phyloP scores from a whole-genome alignment of 37 sponge, comb jelly and placozoan genomes.

The Amphimedon queenslandica region DNA sequence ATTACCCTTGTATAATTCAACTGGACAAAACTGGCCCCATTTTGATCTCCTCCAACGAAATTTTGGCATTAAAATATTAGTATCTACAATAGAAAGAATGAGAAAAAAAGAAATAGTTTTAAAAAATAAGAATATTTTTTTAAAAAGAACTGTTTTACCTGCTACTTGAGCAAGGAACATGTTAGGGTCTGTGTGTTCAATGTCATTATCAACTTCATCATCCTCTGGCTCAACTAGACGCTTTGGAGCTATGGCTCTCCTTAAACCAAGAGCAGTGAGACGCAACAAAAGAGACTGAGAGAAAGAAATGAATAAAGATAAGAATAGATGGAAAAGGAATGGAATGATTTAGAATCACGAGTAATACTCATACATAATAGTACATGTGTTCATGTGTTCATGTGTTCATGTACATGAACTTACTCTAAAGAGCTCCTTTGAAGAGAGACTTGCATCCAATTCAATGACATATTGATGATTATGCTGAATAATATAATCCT shows the following conservation, averaged over 20 bases:
- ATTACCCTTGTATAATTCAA: constrained; percentile 77
- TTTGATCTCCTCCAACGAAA: constrained; percentile 85
- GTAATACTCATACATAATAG: background rate
- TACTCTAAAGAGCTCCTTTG: constrained; percentile 74
- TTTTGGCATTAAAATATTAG: constrained; percentile 46
- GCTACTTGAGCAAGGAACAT: constrained; percentile 44
- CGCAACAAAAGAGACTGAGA: constrained; percentile 53
- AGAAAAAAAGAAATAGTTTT: too few relatives aligned
- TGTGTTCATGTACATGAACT: constrained; percentile 6
- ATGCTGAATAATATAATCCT: constrained; percentile 79
- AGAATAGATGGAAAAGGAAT: too few relatives aligned
- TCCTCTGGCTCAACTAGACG: constrained; percentile 42
- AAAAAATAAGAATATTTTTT: too few relatives aligned
- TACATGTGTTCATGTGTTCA: background rate
- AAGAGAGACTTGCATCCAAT: constrained; percentile 77
- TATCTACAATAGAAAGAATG: too few relatives aligned
- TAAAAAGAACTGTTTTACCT: background rate
- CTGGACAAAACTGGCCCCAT: constrained; percentile 92
- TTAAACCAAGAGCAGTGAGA: constrained; percentile 30
- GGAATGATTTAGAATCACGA: too few relatives aligned
- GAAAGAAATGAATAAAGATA: background rate
- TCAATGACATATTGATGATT: constrained; percentile 79
- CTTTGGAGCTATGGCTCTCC: constrained; percentile 41
- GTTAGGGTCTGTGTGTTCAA: constrained; percentile 29
- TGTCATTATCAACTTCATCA: constrained; percentile 49